Percentiles rank a stretch among this genome's conserved stretches.
phyloP scores from a whole-genome alignment of 2,797 vertebrate species.

The Psittacula derbiana region DNA sequence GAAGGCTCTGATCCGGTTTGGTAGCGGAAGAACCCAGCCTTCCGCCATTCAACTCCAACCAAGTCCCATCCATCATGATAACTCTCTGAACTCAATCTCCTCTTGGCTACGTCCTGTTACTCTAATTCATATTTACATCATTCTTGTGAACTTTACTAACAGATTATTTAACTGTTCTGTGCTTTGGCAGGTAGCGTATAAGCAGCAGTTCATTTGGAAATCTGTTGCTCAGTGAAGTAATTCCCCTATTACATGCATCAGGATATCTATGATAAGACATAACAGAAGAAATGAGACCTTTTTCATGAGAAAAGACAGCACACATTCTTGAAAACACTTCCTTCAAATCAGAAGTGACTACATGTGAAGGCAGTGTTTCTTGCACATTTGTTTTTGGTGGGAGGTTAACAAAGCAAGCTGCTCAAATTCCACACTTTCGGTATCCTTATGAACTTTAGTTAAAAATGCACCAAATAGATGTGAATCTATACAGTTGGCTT shows the following conservation, averaged over 20 bases:
- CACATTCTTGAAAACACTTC: neutral
- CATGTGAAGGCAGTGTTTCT: neutral
- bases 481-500: neutral
- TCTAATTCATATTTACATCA: neutral
- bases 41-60: neutral
- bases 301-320: neutral
- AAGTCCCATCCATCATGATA: neutral
- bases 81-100: neutral
- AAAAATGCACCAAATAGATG: neutral
- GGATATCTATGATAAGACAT: neutral
- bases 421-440: neutral
- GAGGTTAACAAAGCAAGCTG: slow-evolving; percentile 15
- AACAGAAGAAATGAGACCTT: neutral
- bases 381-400: neutral
- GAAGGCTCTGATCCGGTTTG: neutral
- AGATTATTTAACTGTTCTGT: neutral
- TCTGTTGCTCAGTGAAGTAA: neutral
- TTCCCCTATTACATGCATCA: neutral
- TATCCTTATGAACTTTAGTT: neutral
- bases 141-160: neutral
- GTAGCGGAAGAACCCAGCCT: neutral
- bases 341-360: slow-evolving; percentile 33
- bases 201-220: neutral
- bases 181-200: neutral
- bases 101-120: neutral